Base-by-base conservation (phyloP, 2,888 invertebrate species). In the Drosophila kambysellisi region DNA sequence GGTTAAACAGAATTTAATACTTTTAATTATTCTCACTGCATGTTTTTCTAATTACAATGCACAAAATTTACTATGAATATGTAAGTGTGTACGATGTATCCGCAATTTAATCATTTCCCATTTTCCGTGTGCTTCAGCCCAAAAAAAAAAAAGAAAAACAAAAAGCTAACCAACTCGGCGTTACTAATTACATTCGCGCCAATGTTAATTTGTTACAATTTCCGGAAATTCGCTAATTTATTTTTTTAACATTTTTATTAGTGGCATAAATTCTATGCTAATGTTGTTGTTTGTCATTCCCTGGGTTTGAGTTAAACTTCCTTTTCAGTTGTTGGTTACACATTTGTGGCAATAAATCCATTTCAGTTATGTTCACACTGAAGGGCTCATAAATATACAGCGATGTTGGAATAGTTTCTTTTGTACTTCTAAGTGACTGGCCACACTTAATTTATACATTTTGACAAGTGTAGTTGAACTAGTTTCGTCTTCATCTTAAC, bases 121-220 rank as follows among this genome's bases (percentile, higher is more conserved):
- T 52, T 61, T 70, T 58, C 64, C 60, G 50, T 46, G 35, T 25
- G 25, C 48, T 33, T 50, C 29, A 35, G 33, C 17, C 30, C 46
- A 30, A 32, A 52, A 51, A 48, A 51, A 33, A 12, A 66, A 43
- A 32, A 56, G 5, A 5, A 30, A 41, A 29, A 25, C 30, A 37
- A 66, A 57, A 60, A 62, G 60, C 68, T 70, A 70, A 71, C 79
- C 79, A 85, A 76, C 82, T 73, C 75, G 75, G 87, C 91, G 88
- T 90, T 90, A 89, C 91, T 91, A 91, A 91, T 91, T 89, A 89
- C 82, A 87, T 91, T 83, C 79, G 77, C 79, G 80, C 89, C 82
- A 80, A 86, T 90, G 91, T 88, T 88, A 91, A 91, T 91, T 91
- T 91, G 91, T 90, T 78, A 89, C 90, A 87, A 91, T 89, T 91